These are phyloP conservation scores for Muscicapa striata DNA, from an alignment of 2,797 vertebrate genomes.

Conservation along the genomic window DNA sequence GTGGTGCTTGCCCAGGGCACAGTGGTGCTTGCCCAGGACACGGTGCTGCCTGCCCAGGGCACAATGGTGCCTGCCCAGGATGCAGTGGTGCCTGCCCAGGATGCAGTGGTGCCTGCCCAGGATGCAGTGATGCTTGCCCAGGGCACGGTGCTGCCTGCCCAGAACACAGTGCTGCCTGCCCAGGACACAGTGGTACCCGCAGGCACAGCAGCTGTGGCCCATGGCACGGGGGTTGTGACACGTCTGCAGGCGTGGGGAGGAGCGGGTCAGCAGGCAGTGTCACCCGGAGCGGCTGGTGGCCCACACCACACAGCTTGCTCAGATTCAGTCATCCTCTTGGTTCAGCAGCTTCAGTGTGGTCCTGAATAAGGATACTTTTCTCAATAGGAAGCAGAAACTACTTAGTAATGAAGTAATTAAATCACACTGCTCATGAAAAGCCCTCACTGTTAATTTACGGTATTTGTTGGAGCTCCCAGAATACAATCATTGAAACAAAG, in stretches of 20 bases:
- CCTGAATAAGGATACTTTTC: slow-evolving; percentile 16
- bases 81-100: not conserved
- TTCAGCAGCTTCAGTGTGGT: not conserved
- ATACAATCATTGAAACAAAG: not conserved
- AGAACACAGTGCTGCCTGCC: not conserved
- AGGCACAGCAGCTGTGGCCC: not conserved
- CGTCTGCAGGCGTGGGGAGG: not conserved
- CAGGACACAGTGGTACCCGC: not conserved
- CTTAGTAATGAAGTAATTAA: not conserved
- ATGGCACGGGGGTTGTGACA: rapidly evolving
- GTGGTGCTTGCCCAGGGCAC: not conserved
- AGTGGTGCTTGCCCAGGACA: no score
- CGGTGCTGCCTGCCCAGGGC: not conserved
- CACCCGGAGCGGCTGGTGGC: not conserved
- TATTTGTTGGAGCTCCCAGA: not conserved
- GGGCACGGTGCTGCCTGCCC: no score
- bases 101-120: no score
- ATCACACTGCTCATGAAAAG: not conserved
- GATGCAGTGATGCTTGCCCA: no score
- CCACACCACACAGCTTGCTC: rapidly evolving
- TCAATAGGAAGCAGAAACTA: not conserved
- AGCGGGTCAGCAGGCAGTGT: rapidly evolving
- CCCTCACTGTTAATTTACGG: not conserved
- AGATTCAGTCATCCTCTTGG: not conserved
- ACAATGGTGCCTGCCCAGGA: not conserved